These are phyloP conservation scores for Percopsis transmontana DNA, from an alignment of 2,113 vertebrate genomes.

Conservation along the genomic window DNA sequence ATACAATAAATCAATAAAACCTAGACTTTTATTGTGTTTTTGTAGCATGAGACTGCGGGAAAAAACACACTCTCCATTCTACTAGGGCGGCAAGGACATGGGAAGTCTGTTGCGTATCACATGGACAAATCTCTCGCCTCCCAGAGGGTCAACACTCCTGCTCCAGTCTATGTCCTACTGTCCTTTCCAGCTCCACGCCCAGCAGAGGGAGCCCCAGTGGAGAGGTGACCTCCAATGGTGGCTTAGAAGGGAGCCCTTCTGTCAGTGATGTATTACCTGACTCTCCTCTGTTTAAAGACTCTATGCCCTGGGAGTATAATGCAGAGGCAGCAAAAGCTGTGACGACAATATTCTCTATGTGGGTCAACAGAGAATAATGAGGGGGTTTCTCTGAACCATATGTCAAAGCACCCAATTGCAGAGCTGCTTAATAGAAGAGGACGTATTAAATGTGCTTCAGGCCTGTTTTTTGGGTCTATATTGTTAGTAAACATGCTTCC, in stretches of 20 bases:
- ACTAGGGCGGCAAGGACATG: conserved; percentile 40
- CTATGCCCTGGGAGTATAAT: conserved; percentile 35
- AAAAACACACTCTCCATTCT: background rate
- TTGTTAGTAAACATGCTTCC: background rate
- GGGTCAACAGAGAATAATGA: conserved; percentile 66
- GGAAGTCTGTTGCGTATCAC: conserved; percentile 24
- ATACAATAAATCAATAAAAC: conserved; percentile 8
- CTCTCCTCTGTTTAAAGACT: conserved; percentile 49
- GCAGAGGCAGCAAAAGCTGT: conserved; percentile 57
- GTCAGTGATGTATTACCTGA: conserved; percentile 70
- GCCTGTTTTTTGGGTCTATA: background rate
- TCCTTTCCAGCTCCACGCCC: conserved; percentile 22
- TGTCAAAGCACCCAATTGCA: conserved; percentile 28
- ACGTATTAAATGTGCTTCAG: conserved; percentile 1
- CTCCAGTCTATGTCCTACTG: conserved; percentile 30
- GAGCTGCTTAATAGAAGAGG: conserved; percentile 2
- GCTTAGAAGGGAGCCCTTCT: conserved; percentile 37
- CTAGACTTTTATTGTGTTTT: background rate
- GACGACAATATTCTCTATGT: conserved; percentile 33
- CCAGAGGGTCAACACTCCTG: conserved; percentile 6
- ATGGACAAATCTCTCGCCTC: conserved; percentile 12
- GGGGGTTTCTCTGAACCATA: conserved; percentile 46
- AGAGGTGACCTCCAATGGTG: conserved; percentile 61
- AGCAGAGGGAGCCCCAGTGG: conserved; percentile 42
- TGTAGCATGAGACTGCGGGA: background rate